Base-by-base conservation (phyloP, 1,140 invertebrate genomes). In the Thaumatotibia leucotreta region DNA sequence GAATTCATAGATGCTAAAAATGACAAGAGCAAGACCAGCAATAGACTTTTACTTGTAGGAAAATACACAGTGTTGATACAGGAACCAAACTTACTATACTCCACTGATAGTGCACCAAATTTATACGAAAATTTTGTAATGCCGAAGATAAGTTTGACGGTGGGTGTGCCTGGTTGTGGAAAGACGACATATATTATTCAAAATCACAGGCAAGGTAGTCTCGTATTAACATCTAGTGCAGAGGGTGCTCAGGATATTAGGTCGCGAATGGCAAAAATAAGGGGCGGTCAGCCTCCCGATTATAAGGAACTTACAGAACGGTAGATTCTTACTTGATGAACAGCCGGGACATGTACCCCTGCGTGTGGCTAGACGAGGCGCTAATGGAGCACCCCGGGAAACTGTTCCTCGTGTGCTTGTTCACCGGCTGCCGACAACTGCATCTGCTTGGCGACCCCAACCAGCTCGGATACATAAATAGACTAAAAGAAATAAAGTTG, bases 331-430 rank as follows among this genome's bases (percentile, higher is more conserved):
- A 58, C 5, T 29, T 58, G n/a, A 24, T 58, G 0, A 58, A 58
- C 52, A 58, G 52, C 52, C 10, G 52, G 11, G 4, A 29, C 0
- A 14, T 5, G 4, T 31, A 58, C 10, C 9, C n/a, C 23, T 5
- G 11, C 3, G 52, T 58, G 3, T 58, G 52, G 52, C n/a, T 58
- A 1, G 52, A 58, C 27, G 52, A 58, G n/a, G 52, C 52, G 27
- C 52, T 58, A 1, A 58, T 58, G 52, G 52, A 58, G n/a, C 52
- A 58, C 24, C 52, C 52, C 11, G 52, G 52, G n/a, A 58, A 58
- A 14, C 23, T 58, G 11, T 58, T 58, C 14, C 24, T 58, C 23
- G 27, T 58, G n/a, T 58, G 52, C 14, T 24, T 58, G 24, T 58
- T 27, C 52, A 58, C 24, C 27, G 1, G 52, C n/a, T 58, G 52